Conservation (phyloP, 2,797 vertebrate species). For the Heteromormyrus szaboi region DNA sequence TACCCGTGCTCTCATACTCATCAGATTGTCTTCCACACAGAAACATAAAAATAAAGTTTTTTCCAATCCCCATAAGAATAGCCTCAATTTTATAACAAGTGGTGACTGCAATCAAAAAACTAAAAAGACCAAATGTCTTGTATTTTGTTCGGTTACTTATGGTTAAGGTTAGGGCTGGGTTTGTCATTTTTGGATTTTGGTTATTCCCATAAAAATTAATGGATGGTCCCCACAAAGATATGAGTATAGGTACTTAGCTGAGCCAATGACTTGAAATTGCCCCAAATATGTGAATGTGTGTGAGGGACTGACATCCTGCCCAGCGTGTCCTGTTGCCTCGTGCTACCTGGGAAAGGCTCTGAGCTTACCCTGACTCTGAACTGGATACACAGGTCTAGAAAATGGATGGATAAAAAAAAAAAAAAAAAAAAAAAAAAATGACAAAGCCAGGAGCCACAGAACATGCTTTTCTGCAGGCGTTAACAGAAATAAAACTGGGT, state of each 20-base stretch:
- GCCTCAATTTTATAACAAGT: no score
- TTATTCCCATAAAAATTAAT: no score
- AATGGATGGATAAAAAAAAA: neutral
- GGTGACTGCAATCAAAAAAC: no score
- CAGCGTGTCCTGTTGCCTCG: neutral
- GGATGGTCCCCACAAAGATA: no score
- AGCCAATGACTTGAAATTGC: neutral
- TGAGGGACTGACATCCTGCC: neutral
- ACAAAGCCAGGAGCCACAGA: neutral
- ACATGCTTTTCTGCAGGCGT: neutral
- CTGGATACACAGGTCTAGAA: neutral
- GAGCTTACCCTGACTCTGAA: neutral
- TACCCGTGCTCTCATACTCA: neutral
- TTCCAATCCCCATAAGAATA: no score
- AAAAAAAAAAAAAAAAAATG: neutral
- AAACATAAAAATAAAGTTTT: neutral
- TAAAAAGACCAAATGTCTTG: no score
- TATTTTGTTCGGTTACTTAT: no score
- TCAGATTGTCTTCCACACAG: neutral
- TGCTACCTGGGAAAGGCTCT: neutral
- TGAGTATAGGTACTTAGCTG: neutral
- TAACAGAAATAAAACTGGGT: neutral
- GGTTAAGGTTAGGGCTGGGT: no score
- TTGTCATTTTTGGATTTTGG: no score
- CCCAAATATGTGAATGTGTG: neutral